Base-by-base conservation (phyloP, 2,113 vertebrate species). In the Leptodactylus fuscus region DNA sequence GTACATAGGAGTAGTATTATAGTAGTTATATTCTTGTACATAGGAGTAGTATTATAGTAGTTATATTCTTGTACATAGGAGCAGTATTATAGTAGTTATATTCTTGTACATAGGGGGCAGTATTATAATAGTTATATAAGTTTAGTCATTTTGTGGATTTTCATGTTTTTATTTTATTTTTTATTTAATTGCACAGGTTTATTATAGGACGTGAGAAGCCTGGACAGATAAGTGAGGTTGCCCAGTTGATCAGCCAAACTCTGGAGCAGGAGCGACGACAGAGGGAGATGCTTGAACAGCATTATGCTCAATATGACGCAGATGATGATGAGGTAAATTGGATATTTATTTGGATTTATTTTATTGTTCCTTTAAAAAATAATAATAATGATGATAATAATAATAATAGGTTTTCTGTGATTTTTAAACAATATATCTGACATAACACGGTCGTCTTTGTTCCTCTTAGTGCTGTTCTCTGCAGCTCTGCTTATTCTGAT, bases 221-320 rank as follows among this genome's bases (percentile, higher is more conserved):
- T 0, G 98, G 98, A 60, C 98, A 99, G 94, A 95, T 97, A 91
- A 99, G 98, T 10, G 98, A 99, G 90, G 98, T 99, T 88, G 97
- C 98, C 0, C 96, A 97, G 36, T 91, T 99, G 89, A 99, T 99
- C 87, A 99, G 97, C 89, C 98, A 99, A 90, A 99, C 98, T 2
- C 93, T 99, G 88, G 98, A 99, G 82, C 98, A 99, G 83, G 98
- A 99, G 88, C 92, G 96, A 46, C 96, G 95, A 81, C 98, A 99
- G 92, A 92, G 97, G 87, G 98, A 99, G 88, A 92, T 98, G 83
- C 93, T 99, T 80, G 98, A 99, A 90, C 98, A 97, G 88, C 98
- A 98, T 87, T 99, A 99, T 22, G 96, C 95, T 22, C 97, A 98
- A 41, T 99, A 98, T 0, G 97, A 99, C 0, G 98, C 97, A 0